Evolutionary conservation across 1,140 invertebrate species (phyloP), one percentile per base, ranked within the genome.

Genomic region (Drosophila ercepeae): DNA sequence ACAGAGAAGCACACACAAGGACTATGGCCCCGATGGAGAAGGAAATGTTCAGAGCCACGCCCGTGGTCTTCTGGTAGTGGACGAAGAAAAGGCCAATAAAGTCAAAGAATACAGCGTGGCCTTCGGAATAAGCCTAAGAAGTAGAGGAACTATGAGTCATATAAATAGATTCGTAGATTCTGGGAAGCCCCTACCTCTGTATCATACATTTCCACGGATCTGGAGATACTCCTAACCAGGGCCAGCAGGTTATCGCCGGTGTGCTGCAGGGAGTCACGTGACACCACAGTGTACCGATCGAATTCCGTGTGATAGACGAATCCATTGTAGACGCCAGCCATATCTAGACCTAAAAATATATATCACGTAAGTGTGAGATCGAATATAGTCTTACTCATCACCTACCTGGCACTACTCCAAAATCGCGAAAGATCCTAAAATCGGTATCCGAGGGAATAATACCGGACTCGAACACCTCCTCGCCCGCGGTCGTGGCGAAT

Each of bases 251-350:
- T 96, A 71, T 96, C 94, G 49, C 96, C 97, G 45, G 95, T 96
- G 77, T 96, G 93, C 91, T 98, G 97, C 23, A 98, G 92, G 4
- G 96, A 95, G 1, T 96, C 96, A 3, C 94, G 83, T 5, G 96
- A 94, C 79, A 98, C 96, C 76, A 95, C 93, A 68, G 95, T 92
- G 14, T 95, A 94, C 2, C 93, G 92, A 91, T 98, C 97, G 90
- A 95, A 96, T 78, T 94, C 94, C 8, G 97, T 98, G 78, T 98
- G 97, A 81, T 98, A 98, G 0, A 98, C 95, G 91, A 97, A 98
- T 16, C 98, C 98, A 93, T 99, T 98, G 29, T 95, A 93, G 44
- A 95, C 95, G 94, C 97, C 98, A 7, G 97, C 98, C 92, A 99
- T 96, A 92, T 99, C 98, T 65, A 99, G 25, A 0, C 81, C 79